phyloP scores from a whole-genome alignment of 2,797 vertebrate species.

The Melanotaenia maccullochi region DNA sequence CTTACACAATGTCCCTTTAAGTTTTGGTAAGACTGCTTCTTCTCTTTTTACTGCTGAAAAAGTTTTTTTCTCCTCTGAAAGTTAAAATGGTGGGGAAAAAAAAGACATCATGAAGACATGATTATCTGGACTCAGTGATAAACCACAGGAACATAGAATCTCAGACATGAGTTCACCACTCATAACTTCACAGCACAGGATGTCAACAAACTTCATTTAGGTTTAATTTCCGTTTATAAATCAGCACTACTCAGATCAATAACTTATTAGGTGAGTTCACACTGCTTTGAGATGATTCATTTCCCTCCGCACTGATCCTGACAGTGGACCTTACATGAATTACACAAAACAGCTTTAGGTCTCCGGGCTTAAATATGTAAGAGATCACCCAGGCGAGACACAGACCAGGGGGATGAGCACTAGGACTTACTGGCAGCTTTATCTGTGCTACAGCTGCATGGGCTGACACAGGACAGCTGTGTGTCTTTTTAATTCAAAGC shows the following conservation, averaged over 20 bases:
- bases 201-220: constrained; percentile 47
- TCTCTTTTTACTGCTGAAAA: constrained; percentile 23
- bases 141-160: constrained; percentile 10
- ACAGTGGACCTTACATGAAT: constrained; percentile 12
- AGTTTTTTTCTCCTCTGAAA: constrained; percentile 9
- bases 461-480: constrained; percentile 31
- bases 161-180: constrained; percentile 4
- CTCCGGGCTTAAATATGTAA: constrained; percentile 34
- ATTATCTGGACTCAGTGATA: constrained; percentile 23
- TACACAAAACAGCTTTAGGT: constrained; percentile 20
- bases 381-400: constrained; percentile 50
- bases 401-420: constrained; percentile 24
- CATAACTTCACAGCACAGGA: constrained; percentile 20
- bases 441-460: constrained; percentile 68
- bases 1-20: background rate
- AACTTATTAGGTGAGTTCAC: constrained; percentile 67
- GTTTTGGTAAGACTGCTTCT: constrained; percentile 34
- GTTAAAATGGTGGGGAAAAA: constrained; percentile 14
- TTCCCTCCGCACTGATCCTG: constrained; percentile 38
- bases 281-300: constrained; percentile 57
- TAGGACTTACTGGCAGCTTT: constrained; percentile 50
- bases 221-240: constrained; percentile 57
- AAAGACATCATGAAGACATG: constrained; percentile 5
- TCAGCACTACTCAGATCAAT: constrained; percentile 61
- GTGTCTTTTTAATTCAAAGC: too few relatives aligned